Conservation (phyloP, 2,797 vertebrate genomes). For the Arctocebus calabarensis region DNA sequence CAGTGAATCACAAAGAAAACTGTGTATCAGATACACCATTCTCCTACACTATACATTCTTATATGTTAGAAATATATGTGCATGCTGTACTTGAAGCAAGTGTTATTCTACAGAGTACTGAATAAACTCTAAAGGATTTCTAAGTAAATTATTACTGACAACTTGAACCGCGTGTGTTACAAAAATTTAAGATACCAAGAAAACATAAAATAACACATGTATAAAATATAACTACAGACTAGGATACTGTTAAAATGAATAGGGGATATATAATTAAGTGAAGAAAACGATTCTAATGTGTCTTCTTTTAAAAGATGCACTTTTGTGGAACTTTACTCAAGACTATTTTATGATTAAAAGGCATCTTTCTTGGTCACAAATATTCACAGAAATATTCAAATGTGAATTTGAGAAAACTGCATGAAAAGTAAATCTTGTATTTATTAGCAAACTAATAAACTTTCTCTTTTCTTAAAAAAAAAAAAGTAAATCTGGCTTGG, state of each 20-base stretch:
- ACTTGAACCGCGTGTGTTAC: background rate
- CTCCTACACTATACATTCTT: background rate
- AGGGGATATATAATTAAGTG: background rate
- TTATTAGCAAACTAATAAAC: too few relatives aligned
- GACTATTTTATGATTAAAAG: background rate
- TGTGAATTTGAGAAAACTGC: background rate
- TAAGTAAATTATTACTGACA: background rate
- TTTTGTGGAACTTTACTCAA: conserved; percentile 8
- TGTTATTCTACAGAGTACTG: background rate
- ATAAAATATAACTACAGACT: background rate
- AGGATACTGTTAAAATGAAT: background rate
- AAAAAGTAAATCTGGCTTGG: conserved; percentile 43
- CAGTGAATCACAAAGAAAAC: background rate
- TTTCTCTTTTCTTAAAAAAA: too few relatives aligned
- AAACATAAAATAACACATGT: background rate
- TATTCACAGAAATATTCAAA: conserved; percentile 33
- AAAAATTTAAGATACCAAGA: background rate
- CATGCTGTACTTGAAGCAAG: background rate
- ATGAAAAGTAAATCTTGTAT: conserved; percentile 16
- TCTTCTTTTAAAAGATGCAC: background rate
- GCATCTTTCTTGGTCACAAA: conserved; percentile 11
- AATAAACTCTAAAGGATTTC: conserved; percentile 2
- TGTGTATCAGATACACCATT: background rate
- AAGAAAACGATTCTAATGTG: background rate
- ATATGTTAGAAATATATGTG: background rate